Evolutionary conservation across 2,888 invertebrate genomes (phyloP), one percentile per base, ranked within the genome.

Genomic region (Ganaspis brasiliensis): DNA sequence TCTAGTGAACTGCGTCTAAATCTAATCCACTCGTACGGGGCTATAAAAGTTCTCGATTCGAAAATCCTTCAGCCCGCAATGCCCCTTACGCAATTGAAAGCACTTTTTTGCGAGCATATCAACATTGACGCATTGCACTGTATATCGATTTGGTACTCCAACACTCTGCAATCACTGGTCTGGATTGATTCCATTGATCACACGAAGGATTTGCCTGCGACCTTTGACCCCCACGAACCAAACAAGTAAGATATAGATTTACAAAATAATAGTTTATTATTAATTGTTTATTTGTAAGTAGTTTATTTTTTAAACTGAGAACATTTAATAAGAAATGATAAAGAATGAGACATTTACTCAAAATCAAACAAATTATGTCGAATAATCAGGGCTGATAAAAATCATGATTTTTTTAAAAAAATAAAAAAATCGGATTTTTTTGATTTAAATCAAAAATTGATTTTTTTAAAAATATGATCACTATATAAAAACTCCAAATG

Each of bases 41-140:
- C 95, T 70, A 94, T 95, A 19, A 92, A 93, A 81, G 92, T 93
- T 78, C 91, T 96, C 81, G 93, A 95, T 77, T 90, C 92, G 61
- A 92, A 94, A 79, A 94, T 96, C 82, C 91, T 96, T 72, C 93
- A 93, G 82, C 93, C 93, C 59, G 93, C 94, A 75, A 95, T 96
- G 95, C 96, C 96, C 19, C 92, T 96, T 24, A 94, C 95, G 24
- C 95, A 95, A 89, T 92, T 96, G 72, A 94, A 95, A 87, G 95
- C 95, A 74, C 93, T 96, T 83, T 96, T 96, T 91, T 96, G 96
- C 90, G 94, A 95, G 90, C 83, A 84, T 73, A 91, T 95, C 72
- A 94, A 94, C 86, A 87, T 93, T 77, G 90, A 92, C 56, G 93
- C 94, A 45, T 90, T 95, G 63, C 92, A 93, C 85, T 89, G 90